These are phyloP conservation scores for Parthenolecanium corni DNA, from an alignment of 2,888 invertebrate genomes.

Conservation along the genomic window DNA sequence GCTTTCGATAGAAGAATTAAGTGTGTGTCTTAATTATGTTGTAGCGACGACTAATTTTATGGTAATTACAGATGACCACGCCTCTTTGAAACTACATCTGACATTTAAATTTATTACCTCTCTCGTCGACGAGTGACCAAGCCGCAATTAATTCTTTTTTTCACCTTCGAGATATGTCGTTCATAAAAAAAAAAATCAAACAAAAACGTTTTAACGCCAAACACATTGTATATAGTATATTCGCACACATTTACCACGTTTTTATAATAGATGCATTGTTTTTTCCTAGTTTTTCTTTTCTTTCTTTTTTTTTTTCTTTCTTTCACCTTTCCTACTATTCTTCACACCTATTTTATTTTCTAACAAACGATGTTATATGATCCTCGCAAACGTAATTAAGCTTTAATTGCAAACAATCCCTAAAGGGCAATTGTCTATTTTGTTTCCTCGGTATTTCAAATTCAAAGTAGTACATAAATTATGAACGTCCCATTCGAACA, in stretches of 20 bases:
- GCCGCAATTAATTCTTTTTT: conserved; percentile 8
- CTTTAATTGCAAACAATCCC: too few species aligned
- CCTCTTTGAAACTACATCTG: conserved; percentile 17
- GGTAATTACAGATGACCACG: conserved; percentile 16
- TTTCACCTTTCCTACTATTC: background rate
- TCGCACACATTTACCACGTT: conserved; percentile 6
- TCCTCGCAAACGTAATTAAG: too few species aligned
- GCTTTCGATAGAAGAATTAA: too few species aligned
- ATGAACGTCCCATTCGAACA: too few species aligned
- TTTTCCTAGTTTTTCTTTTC: background rate
- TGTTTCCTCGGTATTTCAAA: too few species aligned
- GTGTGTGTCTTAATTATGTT: conserved; percentile 10
- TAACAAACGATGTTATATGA: too few species aligned
- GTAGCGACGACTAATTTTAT: conserved; percentile 19
- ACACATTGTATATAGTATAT: conserved; percentile 3
- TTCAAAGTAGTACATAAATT: too few species aligned
- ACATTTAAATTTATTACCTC: conserved; percentile 18
- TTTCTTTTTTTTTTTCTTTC: background rate
- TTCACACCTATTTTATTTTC: background rate
- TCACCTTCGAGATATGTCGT: conserved; percentile 8
- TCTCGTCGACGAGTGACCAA: conserved; percentile 2
- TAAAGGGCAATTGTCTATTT: too few species aligned
- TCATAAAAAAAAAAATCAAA: background rate
- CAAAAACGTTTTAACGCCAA: background rate
- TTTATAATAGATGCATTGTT: background rate